These are phyloP conservation scores for Lepidurus packardi DNA, from an alignment of 1,140 invertebrate species.

Conservation along the genomic window DNA sequence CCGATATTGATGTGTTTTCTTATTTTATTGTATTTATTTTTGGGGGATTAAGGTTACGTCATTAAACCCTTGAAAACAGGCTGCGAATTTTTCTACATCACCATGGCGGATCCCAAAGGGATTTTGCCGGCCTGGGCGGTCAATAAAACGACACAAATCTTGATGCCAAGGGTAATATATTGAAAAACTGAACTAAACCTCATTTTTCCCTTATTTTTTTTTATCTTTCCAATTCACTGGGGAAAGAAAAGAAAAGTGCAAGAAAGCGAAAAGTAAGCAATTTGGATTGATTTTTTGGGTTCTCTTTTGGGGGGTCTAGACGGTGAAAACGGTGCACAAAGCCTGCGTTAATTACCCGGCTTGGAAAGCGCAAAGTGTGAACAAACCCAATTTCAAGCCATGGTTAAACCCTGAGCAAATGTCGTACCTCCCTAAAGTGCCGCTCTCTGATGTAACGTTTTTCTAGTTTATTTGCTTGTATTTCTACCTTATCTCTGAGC, in stretches of 20 bases:
- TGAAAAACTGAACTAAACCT: constrained; percentile 23
- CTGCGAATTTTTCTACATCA: constrained; percentile 74
- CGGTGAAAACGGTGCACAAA: constrained; percentile 73
- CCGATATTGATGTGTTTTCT: background rate
- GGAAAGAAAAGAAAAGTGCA: no score
- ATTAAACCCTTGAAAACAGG: constrained; percentile 54
- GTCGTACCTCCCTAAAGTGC: constrained; percentile 14
- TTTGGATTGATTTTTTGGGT: constrained; percentile 25
- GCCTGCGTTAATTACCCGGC: constrained; percentile 66
- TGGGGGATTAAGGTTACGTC: constrained; percentile 44
- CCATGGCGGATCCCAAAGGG: constrained; percentile 80
- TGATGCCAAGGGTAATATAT: constrained; percentile 64
- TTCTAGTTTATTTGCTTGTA: background rate
- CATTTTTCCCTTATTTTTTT: background rate
- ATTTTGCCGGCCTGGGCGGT: constrained; percentile 81
- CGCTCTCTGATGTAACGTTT: constrained; percentile 1
- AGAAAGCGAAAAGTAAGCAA: no score
- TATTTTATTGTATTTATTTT: constrained; percentile 23
- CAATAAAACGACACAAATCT: constrained; percentile 78
- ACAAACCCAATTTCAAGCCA: constrained; percentile 70
- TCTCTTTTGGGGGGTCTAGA: constrained; percentile 39
- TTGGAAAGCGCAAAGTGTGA: constrained; percentile 64
- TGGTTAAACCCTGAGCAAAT: constrained; percentile 83
- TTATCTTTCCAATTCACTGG: background rate
- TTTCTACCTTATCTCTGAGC: background rate